A percentile compares a stretch with the other conserved stretches of the same genome.
These are phyloP conservation scores for Mantis religiosa DNA, from an alignment of 2,888 invertebrate species.

Conservation along the genomic window DNA sequence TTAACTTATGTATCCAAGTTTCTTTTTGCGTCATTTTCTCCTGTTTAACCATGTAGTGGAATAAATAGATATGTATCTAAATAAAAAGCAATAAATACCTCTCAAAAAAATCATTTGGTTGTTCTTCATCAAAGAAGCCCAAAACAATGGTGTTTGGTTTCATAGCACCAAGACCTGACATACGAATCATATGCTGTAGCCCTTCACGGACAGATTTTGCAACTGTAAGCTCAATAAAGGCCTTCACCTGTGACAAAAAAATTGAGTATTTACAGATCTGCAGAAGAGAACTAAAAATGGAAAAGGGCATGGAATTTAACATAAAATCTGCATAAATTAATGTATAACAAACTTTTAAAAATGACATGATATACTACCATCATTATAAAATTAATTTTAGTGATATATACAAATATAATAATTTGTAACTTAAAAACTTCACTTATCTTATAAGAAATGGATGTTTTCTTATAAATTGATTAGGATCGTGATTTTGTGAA, in stretches of 20 bases:
- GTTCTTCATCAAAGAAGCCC: slow-evolving; percentile 82
- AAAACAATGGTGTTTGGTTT: slow-evolving; percentile 96
- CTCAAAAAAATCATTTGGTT: slow-evolving; percentile 74
- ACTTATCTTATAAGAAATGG: no score
- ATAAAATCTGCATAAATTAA: neutral
- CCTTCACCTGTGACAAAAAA: slow-evolving; percentile 63
- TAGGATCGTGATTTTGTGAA: no score
- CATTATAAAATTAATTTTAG: neutral
- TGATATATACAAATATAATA: no score
- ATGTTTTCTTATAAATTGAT: no score
- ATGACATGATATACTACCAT: neutral
- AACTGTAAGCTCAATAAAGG: slow-evolving; percentile 92
- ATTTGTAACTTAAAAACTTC: no score
- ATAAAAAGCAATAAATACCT: slow-evolving; percentile 48
- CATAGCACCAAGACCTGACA: slow-evolving; percentile 97
- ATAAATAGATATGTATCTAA: neutral
- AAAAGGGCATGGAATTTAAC: neutral
- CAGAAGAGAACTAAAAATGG: neutral
- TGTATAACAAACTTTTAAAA: neutral
- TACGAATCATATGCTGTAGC: slow-evolving; percentile 82
- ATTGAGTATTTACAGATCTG: neutral
- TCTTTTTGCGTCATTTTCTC: no score
- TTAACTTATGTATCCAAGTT: no score
- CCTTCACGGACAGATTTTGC: slow-evolving; percentile 83
- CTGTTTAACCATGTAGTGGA: no score